A percentile compares a stretch with the other conserved stretches of the same genome.
Evolutionary conservation across 2,888 invertebrate genomes (phyloP).

Genomic region (Spodoptera littoralis): DNA sequence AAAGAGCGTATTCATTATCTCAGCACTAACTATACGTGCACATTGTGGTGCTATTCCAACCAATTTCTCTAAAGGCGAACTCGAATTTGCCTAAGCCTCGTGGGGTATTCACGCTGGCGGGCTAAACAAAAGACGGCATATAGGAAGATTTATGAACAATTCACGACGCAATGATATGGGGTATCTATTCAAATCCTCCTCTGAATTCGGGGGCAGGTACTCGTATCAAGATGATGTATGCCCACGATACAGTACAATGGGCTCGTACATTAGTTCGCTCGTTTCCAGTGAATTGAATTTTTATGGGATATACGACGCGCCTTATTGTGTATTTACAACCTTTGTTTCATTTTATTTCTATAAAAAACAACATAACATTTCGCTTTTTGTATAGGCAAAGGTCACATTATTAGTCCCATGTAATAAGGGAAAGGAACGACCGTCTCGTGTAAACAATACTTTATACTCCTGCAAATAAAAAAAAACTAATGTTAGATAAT

Average conservation of each 20-base stretch:
- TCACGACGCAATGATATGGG: constrained; percentile 85
- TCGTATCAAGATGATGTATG: constrained; percentile 76
- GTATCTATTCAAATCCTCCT: constrained; percentile 81
- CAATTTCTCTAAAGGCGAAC: constrained; percentile 70
- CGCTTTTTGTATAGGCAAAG: no score
- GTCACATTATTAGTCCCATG: no score
- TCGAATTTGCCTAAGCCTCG: constrained; percentile 72
- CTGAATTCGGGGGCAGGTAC: constrained; percentile 77
- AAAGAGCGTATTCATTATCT: constrained; percentile 62
- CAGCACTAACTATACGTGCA: constrained; percentile 34
- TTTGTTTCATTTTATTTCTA: constrained; percentile 1
- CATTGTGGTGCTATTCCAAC: constrained; percentile 55
- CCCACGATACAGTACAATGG: constrained; percentile 69
- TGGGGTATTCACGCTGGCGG: constrained; percentile 71
- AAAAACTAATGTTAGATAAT: no score
- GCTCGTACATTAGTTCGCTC: constrained; percentile 63
- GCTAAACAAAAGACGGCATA: constrained; percentile 84
- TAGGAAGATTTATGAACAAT: constrained; percentile 86
- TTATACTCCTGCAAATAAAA: no score
- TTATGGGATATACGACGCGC: constrained; percentile 51
- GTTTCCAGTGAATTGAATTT: constrained; percentile 66
- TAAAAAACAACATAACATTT: no score
- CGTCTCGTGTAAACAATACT: no score
- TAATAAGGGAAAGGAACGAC: no score
- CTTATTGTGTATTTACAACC: constrained; percentile 34